Percentiles rank a stretch among this genome's conserved stretches.
Conservation (phyloP, 1,140 invertebrate species). For the Diachasma alloeum region DNA sequence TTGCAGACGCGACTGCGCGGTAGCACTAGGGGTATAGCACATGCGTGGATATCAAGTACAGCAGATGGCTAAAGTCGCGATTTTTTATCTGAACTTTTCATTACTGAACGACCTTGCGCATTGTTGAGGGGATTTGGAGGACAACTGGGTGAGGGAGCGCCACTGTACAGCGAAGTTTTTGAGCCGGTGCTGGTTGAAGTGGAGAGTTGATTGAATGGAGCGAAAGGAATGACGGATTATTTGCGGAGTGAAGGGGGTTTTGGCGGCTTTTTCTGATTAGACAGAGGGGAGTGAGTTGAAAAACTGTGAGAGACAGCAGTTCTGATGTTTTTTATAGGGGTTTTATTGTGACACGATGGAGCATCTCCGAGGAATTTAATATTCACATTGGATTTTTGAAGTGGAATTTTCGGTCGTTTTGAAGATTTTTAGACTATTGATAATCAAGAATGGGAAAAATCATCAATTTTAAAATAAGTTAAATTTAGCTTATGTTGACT, state of each 20-base stretch:
- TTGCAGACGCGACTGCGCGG: not conserved
- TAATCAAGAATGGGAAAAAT: too few relatives aligned
- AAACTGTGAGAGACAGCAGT: too few relatives aligned
- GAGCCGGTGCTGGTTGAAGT: not conserved
- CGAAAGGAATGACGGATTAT: not conserved
- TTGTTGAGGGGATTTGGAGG: conserved; percentile 5
- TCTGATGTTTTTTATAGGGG: too few relatives aligned
- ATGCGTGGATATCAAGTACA: not conserved
- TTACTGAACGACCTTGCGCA: conserved; percentile 18
- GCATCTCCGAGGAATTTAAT: too few relatives aligned
- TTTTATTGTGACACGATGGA: too few relatives aligned
- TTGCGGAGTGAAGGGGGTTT: not conserved
- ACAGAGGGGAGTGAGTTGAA: too few relatives aligned
- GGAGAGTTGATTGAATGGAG: not conserved
- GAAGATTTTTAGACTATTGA: too few relatives aligned
- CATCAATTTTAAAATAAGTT: too few relatives aligned
- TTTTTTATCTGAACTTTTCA: not conserved
- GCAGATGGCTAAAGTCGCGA: not conserved
- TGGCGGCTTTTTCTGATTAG: too few relatives aligned
- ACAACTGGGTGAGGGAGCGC: conserved; percentile 8
- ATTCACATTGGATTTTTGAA: too few relatives aligned
- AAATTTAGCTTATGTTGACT: too few relatives aligned
- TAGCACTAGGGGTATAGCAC: not conserved
- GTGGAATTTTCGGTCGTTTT: too few relatives aligned
- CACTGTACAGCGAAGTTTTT: conserved; percentile 15